Evolutionary conservation across 2,113 vertebrate species (phyloP), one percentile per base, ranked within the genome.

Genomic region (Thryonomys swinderianus): DNA sequence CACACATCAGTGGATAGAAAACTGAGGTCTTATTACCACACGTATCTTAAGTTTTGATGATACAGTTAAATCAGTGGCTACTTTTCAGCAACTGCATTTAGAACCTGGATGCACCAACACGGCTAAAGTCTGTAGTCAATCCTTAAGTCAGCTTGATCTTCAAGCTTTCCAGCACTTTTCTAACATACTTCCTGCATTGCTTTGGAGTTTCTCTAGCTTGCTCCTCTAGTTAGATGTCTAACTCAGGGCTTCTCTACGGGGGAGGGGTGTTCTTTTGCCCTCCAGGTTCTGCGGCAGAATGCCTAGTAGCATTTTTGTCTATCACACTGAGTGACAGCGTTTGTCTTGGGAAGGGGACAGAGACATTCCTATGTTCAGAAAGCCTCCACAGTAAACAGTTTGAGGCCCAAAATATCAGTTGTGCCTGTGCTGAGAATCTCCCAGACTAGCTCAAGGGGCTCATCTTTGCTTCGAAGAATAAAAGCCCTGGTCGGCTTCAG

Each of bases 1-100:
- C 71, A 78, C 7, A 53, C 88, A 85, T 69, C 48, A 79, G 2
- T 48, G 8, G 16, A 69, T 59, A 90, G 51, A 88, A 91, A 96
- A 69, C 53, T 20, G 45, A 64, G 42, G 30, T 81, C 69, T 90
- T 79, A 62, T 53, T 37, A 53, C 74, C 4, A 40, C 21, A 88
- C 23, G 45, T 53, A 69, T 13, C 67, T 97, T 76, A 84, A 42
- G 20, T 86, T 93, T 69, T 16, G 92, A 51, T 79, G 59, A 62
- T 48, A 61, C 32, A 40, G 10, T 78, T 88, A 42, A 91, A 40
- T 92, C 12, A 37, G 59, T 78, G 40, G 61, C 45, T n/a, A 67
- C n/a, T 57, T 17, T 32, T 40, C 32, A 88, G 32, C 3, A 37
- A 34, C 51, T 80, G 74, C 85, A 91, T 61, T 71, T 90, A 51